Base-by-base conservation (phyloP, 2,113 vertebrate genomes). In the Tor tambroides region DNA sequence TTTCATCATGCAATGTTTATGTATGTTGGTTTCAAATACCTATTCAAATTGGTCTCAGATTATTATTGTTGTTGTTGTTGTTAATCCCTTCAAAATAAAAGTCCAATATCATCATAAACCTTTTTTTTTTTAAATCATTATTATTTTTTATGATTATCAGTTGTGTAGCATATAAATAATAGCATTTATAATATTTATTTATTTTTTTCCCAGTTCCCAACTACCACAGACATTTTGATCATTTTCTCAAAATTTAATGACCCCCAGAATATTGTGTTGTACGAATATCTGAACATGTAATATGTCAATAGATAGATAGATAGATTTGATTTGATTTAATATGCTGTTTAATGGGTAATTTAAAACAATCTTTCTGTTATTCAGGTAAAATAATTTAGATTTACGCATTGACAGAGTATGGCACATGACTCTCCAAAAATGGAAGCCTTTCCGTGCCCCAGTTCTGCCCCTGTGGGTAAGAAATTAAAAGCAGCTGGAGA, bases 401-500 rank as follows among this genome's bases (percentile, higher is more conserved):
- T 2, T 10, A 38, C 12, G 69, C 69, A 11, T 75, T 26, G 2
- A 75, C 11, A 15, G 41, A 46, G 6, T 46, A 7, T 4, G 41
- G 6, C 11, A 15, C 71, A 74, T 7, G 38, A 15, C 23, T 43
- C 6, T 75, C 6, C 38, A 78, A 49, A 77, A 77, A 77, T 4
- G 2, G 4, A 78, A 41, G 32, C 30, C 10, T n/a, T 14, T 21
- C 35, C 10, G 4, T 65, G 59, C 35, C 80, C 80, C 14, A 82
- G 59, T 82, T 56, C 41, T 46, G 26, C 80, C 43, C 75, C 86
- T 82, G 75, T 76, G 75, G 87, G 69, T 59, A 75, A 69, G 56
- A 87, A 89, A 90, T 88, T 83, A 88, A 82, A 86, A 78, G 56
- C 85, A 75, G 77, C 87, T 86, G 72, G 83, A 80, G 82, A 80